Base-by-base conservation (phyloP, 2,113 vertebrate species). In the Marmota monax region DNA sequence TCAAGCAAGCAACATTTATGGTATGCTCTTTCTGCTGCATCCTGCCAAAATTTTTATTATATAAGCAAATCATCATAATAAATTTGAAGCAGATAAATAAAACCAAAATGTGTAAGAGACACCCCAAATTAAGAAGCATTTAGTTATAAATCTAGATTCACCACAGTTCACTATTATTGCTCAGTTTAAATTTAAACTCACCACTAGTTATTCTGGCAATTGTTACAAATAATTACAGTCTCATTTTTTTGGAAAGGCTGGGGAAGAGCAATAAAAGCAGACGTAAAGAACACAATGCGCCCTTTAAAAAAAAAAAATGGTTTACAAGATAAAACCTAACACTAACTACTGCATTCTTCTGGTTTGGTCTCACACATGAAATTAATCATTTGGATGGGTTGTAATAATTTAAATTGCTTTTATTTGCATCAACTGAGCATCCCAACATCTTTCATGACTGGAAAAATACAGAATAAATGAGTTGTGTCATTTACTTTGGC, bases 351-450 rank as follows among this genome's bases (percentile, higher is more conserved):
- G 27, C 37, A 48, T 53, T 84, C 76, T 82, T 79, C 17, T 90
- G 25, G n/a, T 4, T 84, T 77, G 77, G 45, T 93, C 37, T 63
- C 67, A 96, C 90, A 91, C 7, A 58, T 90, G 34, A 88, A 96
- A 77, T 86, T 39, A 88, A 53, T 84, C 90, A 84, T 88, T 90
- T 96, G 34, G 20, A 72, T 80, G 4, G 8, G 11, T 48, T 76
- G 27, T 17, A 97, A 84, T 84, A 94, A 90, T 48, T 84, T 96
- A 87, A 95, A 90, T 23, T 90, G 39, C 18, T 89, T 92, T 93
- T 78, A 90, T 87, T 93, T 88, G 34, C 58, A 94, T 79, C 34
- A 92, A 80, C 14, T 76, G 39, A 90, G 61, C 45, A 90, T 73
- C 12, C 72, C 93, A 96, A 95, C 82, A 84, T 70, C 88, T 96